Base-by-base conservation (phyloP, 2,113 vertebrate species). In the Dromaius novaehollandiae region DNA sequence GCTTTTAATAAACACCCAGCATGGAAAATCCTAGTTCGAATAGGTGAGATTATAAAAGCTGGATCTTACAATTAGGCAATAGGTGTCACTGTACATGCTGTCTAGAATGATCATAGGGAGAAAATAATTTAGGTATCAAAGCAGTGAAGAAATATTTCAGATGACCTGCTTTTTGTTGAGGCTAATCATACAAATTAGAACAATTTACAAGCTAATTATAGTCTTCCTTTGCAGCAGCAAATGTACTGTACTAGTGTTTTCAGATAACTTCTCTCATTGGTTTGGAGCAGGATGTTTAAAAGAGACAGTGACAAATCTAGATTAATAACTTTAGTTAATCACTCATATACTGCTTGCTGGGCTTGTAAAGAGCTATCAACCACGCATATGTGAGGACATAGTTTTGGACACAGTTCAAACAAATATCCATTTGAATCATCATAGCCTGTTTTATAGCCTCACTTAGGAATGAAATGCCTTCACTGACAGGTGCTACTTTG, bases 61-160 rank as follows among this genome's bases (percentile, higher is more conserved):
- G 42, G 38, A 20, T 78, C 50, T 85, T 68, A 69, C 19, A 61
- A 74, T 86, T 70, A 74, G 50, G 53, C 70, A 74, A 88, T 48
- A 60, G 63, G n/a, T 86, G 66, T 91, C 76, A 81, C 71, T 77
- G 44, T 88, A 77, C 26, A 32, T 78, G 85, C 79, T 91, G 63
- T 74, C 82, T 90, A 16, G 77, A 90, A 81, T 90, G 40, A 83
- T 88, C 55, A 66, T 46, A 75, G 94, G n/a, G 44, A 93, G 82
- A 92, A 93, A 65, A 30, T 85, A 92, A 90, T 96, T 96, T 82
- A 95, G 48, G 74, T 93, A 90, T 91, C 81, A 92, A 95, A 94
- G 65, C 53, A 61, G 13, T 28, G 81, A 93, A 82, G 42, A 84
- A 95, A 85, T 96, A 93, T 95, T 95, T 93, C 92, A 89, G 56